Evolutionary conservation across 2,888 invertebrate genomes (phyloP).

Genomic region (Nipponacmea schrenckii): DNA sequence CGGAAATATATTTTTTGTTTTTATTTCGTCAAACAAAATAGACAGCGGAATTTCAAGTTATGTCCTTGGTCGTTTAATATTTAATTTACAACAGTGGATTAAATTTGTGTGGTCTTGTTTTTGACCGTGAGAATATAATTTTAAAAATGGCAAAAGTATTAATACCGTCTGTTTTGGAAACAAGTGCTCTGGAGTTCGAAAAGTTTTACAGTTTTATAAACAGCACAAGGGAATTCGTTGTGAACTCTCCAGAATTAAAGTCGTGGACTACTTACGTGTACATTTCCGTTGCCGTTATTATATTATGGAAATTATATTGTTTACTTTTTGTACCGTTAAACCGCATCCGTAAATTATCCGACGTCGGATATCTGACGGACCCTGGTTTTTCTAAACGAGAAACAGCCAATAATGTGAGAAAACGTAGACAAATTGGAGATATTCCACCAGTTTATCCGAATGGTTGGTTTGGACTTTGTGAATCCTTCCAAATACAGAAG

Average conservation of each 20-base stretch:
- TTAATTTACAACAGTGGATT: no score
- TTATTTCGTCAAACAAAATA: no score
- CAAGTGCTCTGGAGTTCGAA: no score
- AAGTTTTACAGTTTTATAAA: no score
- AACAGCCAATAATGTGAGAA: conserved; percentile 57
- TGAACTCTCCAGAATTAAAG: conserved; percentile 31
- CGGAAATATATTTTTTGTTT: no score
- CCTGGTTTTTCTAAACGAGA: conserved; percentile 53
- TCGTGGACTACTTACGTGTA: conserved; percentile 41
- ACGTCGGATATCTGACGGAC: conserved; percentile 60
- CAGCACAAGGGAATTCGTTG: neutral
- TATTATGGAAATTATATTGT: conserved; percentile 40
- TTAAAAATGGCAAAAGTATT: no score
- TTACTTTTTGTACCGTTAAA: conserved; percentile 55
- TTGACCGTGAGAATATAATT: no score
- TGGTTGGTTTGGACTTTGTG: conserved; percentile 86
- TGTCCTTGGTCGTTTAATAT: no score
- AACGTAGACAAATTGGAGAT: conserved; percentile 73
- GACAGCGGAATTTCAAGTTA: no score
- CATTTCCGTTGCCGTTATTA: conserved; percentile 23
- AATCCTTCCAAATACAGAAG: conserved; percentile 73
- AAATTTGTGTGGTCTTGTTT: no score
- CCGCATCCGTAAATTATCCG: conserved; percentile 55
- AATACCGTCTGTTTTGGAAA: no score
- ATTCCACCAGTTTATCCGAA: conserved; percentile 88